Conservation (phyloP, 1,140 invertebrate species). For the Bactericera cockerelli region DNA sequence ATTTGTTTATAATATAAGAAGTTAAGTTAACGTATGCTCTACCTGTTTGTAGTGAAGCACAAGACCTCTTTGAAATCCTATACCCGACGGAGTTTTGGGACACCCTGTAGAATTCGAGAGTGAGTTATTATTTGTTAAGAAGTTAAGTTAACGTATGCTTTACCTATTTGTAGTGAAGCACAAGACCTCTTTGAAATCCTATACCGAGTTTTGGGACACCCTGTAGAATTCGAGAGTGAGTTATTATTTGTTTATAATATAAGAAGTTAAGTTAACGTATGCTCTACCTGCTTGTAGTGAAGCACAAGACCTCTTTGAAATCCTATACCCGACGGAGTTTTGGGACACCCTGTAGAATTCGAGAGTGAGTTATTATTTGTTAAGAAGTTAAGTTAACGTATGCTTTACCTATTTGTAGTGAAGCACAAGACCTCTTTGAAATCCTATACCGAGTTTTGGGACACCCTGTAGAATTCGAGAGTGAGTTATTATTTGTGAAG, state of each 20-base stretch:
- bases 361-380: conserved; percentile 80
- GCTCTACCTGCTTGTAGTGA: no score
- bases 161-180: no score
- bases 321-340: conserved; percentile 69
- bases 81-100: conserved; percentile 72
- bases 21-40: not conserved
- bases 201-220: conserved; percentile 74
- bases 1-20: no score
- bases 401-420: no score
- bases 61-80: no score
- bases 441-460: conserved; percentile 73
- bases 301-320: no score
- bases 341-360: conserved; percentile 84
- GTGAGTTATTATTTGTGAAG: no score
- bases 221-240: conserved; percentile 91
- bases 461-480: conserved; percentile 87
- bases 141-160: not conserved
- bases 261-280: not conserved
- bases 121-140: conserved; percentile 46
- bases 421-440: no score
- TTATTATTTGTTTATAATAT: no score
- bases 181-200: no score
- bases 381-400: not conserved
- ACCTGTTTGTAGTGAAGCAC: no score
- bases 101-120: conserved; percentile 91